Base-by-base conservation (phyloP, 2,888 invertebrate species). In the Augochlorella aurata region DNA sequence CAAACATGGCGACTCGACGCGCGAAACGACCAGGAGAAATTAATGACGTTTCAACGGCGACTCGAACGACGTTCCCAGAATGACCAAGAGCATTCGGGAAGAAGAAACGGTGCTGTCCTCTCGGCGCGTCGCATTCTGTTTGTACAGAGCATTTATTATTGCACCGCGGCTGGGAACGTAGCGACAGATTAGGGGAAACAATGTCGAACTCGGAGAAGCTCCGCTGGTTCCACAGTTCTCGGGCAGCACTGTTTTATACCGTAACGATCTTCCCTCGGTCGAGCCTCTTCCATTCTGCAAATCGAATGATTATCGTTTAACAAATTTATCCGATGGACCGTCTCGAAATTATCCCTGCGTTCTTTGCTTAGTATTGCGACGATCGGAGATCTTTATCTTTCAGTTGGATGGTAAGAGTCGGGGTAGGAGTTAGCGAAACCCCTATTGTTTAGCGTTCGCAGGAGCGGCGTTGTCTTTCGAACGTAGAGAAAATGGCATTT, bases 171-270 rank as follows among this genome's bases (percentile, higher is more conserved):
- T 24, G 61, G 61, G 61, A 61, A 58, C 24, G 24, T 21, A 24
- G 58, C 16, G 18, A 18, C 16, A 63, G 63, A 63, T 38, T 38
- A 44, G 10, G 63, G n/a, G 44, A 63, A 63, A 7, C 38, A 10
- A n/a, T 44, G 63, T 38, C 38, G 63, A 18, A 18, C 29, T 29
- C 10, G 18, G 16, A 1, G 63, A 38, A 38, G 38, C 29, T 63
- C 63, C 10, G 2, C 16, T 9, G 18, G 18, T 18, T 63, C 63
- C 38, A 38, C 9, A 38, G 38, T 1, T 38, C 38, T 18, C 0
- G 63, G 38, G n/a, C 63, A 44, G 63, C 63, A 63, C 29, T 38
- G 63, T 72, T 87, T 82, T 66, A 14, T 10, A 61, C 44, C 71
- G 58, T 77, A 67, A 74, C 70, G 77, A 74, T 66, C 68, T 68